phyloP scores from a whole-genome alignment of 2,888 invertebrate genomes.

The Acanthosoma haemorrhoidale region DNA sequence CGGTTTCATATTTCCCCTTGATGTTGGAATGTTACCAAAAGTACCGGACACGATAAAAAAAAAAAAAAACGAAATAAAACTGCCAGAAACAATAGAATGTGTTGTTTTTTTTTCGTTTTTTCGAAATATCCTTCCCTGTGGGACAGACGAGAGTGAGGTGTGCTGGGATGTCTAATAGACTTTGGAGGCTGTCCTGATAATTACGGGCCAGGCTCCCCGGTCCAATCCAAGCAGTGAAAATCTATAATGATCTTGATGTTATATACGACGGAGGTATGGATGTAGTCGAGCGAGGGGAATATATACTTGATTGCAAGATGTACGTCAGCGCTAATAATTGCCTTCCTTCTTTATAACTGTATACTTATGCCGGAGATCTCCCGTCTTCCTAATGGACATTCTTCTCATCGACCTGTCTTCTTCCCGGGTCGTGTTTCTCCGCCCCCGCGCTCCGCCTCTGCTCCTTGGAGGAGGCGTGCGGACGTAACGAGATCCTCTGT shows the following conservation, averaged over 20 bases:
- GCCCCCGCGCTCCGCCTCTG: neutral
- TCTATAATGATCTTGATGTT: constrained; percentile 3
- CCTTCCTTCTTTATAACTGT: constrained; percentile 2
- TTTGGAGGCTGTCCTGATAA: constrained; percentile 10
- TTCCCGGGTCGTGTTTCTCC: neutral
- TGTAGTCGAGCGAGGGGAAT: too few relatives aligned
- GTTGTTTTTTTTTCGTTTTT: too few relatives aligned
- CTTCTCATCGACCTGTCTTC: neutral
- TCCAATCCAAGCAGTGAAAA: constrained; percentile 4
- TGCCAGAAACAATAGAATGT: neutral
- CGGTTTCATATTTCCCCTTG: too few relatives aligned
- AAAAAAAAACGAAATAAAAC: neutral
- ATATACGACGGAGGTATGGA: neutral
- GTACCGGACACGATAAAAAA: neutral
- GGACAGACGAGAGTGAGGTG: neutral
- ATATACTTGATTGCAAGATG: neutral
- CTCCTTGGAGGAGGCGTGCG: too few relatives aligned
- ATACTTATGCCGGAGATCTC: constrained; percentile 5
- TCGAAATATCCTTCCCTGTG: too few relatives aligned
- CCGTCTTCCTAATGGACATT: neutral
- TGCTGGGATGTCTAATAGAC: neutral
- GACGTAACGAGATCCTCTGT: too few relatives aligned
- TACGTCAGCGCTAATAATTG: neutral
- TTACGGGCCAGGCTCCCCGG: neutral
- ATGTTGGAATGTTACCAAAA: too few relatives aligned